Evolutionary conservation across 2,113 vertebrate species (phyloP), one percentile per base, ranked within the genome.

Genomic region (Gila orcuttii): DNA sequence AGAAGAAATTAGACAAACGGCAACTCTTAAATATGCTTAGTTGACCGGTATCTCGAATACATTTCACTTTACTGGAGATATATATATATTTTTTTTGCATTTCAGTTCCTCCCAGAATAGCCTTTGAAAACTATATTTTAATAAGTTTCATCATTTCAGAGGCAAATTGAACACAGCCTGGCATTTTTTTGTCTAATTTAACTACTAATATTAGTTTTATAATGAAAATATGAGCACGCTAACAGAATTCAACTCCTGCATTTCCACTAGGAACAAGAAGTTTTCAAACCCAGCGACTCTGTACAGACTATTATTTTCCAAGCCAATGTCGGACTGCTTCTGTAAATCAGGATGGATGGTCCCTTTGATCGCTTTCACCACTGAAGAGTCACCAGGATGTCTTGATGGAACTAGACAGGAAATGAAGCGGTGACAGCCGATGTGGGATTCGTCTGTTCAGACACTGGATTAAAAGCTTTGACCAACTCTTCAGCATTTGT

Each of bases 401-500:
- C 45, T 52, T 19, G 73, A 47, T 28, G 13, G n/a, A 50, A 19
- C 42, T 12, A 4, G 74, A 55, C 74, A 77, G 74, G 47, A 77
- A 52, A 55, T 55, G 36, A 73, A 73, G 69, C 1, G 21, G 36
- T 73, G 69, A 73, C 69, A 73, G 69, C 69, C 36, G 52, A 55
- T 33, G 74, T 52, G 47, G 74, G 28, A 55, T 77, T 11, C 25
- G 25, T 33, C 74, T 28, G n/a, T 77, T 55, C 47, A 33, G 74
- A 77, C 74, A 33, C 10, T 77, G 74, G 74, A 77, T 77, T 77
- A 77, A 77, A 77, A 55, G 74, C 47, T 77, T 50, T 55, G 74
- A 33, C 74, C 69, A 33, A 55, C 42, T 55, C 74, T 77, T 77
- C 74, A 77, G 74, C 45, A 55, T 55, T 77, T 33, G 47, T 77